These are phyloP conservation scores for Microctonus hyperodae DNA, from an alignment of 2,888 invertebrate species.

Conservation along the genomic window DNA sequence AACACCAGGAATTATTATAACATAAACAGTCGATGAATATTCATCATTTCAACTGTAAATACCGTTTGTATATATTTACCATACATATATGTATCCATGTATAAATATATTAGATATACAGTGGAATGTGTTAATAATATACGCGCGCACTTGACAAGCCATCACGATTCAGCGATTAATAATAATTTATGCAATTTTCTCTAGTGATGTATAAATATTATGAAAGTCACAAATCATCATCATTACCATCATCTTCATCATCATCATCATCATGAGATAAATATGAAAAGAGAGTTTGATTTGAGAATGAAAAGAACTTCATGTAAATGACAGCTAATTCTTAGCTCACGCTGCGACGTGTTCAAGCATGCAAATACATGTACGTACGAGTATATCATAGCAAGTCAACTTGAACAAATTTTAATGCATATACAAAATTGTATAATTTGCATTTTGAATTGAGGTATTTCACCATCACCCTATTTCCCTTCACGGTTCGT, in stretches of 20 bases:
- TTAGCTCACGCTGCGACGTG: neutral
- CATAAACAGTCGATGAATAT: constrained; percentile 37
- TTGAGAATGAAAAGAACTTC: neutral
- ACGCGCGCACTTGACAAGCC: constrained; percentile 27
- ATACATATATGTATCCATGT: constrained; percentile 12
- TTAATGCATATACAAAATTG: constrained; percentile 16
- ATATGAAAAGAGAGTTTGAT: neutral
- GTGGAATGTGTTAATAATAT: constrained; percentile 32
- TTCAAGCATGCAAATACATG: neutral
- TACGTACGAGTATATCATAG: too few relatives aligned
- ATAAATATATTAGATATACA: constrained; percentile 19
- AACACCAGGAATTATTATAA: constrained; percentile 29
- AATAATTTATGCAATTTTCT: constrained; percentile 27
- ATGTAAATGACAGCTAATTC: neutral
- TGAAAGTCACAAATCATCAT: too few relatives aligned
- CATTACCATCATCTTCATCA: neutral
- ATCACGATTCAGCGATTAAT: constrained; percentile 27
- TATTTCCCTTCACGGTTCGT: neutral
- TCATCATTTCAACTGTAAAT: constrained; percentile 34
- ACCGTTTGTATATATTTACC: constrained; percentile 15
- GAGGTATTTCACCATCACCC: neutral
- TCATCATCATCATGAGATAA: constrained; percentile 13
- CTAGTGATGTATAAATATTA: constrained; percentile 1
- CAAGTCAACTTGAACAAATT: constrained; percentile 6
- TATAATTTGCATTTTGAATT: neutral